These are phyloP conservation scores for Hydropsyche tenuis DNA, from an alignment of 1,140 invertebrate genomes.

Conservation along the genomic window DNA sequence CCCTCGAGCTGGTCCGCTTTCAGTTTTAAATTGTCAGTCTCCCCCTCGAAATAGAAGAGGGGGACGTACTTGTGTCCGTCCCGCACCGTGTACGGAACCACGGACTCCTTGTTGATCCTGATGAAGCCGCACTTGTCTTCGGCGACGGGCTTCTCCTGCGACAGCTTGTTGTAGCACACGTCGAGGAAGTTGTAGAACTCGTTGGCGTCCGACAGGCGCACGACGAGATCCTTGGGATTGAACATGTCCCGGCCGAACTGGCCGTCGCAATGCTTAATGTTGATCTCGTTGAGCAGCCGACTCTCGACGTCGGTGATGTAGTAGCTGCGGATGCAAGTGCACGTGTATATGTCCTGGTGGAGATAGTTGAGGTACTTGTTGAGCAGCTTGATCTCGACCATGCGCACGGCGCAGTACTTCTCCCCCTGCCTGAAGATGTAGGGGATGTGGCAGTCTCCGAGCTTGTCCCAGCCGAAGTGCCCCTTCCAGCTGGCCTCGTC, in stretches of 20 bases:
- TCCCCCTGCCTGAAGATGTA: constrained; percentile 84
- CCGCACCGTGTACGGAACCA: constrained; percentile 90
- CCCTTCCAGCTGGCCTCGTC: constrained; percentile 85
- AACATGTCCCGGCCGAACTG: constrained; percentile 91
- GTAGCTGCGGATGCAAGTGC: constrained; percentile 90
- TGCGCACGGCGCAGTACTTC: constrained; percentile 89
- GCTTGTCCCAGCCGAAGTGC: constrained; percentile 87
- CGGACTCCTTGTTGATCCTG: constrained; percentile 90
- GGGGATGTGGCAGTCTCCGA: constrained; percentile 86
- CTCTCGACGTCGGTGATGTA: constrained; percentile 92
- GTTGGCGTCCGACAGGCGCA: constrained; percentile 82
- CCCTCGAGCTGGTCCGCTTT: constrained; percentile 85
- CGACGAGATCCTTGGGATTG: constrained; percentile 87
- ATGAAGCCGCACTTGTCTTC: constrained; percentile 91
- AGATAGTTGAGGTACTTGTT: constrained; percentile 84
- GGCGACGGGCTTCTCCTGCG: constrained; percentile 65
- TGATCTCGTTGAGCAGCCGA: constrained; percentile 91
- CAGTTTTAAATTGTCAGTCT: constrained; percentile 86
- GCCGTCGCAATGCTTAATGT: constrained; percentile 88
- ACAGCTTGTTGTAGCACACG: constrained; percentile 84
- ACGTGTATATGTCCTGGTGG: constrained; percentile 83
- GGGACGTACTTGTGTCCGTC: constrained; percentile 87
- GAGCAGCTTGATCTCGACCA: constrained; percentile 87
- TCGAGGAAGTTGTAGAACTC: constrained; percentile 92
- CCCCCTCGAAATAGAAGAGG: constrained; percentile 92